These are phyloP conservation scores for Lasioglossum albipes DNA, from an alignment of 1,140 invertebrate species.

Conservation along the genomic window DNA sequence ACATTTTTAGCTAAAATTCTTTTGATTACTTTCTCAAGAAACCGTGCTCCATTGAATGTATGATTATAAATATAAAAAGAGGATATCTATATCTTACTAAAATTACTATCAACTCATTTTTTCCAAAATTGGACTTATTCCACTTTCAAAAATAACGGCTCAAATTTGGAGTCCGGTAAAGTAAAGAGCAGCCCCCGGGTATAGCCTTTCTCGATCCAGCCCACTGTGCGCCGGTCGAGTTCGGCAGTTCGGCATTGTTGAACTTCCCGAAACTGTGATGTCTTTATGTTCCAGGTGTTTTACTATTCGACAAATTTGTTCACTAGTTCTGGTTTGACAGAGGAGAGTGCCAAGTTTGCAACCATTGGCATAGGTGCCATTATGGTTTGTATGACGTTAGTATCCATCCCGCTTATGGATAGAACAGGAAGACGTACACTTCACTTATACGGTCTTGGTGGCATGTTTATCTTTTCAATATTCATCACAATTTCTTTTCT, in stretches of 20 bases:
- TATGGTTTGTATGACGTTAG: constrained; percentile 97
- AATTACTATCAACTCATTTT: no score
- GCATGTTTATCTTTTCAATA: constrained; percentile 98
- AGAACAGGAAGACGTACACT: constrained; percentile 94
- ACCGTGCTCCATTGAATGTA: no score
- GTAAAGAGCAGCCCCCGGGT: no score
- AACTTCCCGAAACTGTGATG: not conserved
- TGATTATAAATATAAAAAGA: no score
- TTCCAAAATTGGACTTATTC: no score
- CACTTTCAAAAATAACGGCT: no score
- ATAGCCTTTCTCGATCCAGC: no score
- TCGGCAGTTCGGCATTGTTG: not conserved
- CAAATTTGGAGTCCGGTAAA: no score
- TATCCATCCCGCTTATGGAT: constrained; percentile 98
- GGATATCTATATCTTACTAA: no score
- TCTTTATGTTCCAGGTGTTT: constrained; percentile 88
- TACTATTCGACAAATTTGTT: constrained; percentile 98
- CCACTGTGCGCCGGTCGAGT: not conserved
- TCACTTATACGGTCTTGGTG: constrained; percentile 96
- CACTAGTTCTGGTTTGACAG: constrained; percentile 91
- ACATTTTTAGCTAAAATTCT: no score
- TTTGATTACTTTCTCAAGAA: no score
- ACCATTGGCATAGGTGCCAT: constrained; percentile 98
- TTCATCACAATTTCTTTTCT: constrained; percentile 98
- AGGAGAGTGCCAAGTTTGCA: constrained; percentile 92